Percentiles rank a stretch among this genome's conserved stretches.
Evolutionary conservation across 2,888 invertebrate species (phyloP).

Genomic region (Junonia oenone): DNA sequence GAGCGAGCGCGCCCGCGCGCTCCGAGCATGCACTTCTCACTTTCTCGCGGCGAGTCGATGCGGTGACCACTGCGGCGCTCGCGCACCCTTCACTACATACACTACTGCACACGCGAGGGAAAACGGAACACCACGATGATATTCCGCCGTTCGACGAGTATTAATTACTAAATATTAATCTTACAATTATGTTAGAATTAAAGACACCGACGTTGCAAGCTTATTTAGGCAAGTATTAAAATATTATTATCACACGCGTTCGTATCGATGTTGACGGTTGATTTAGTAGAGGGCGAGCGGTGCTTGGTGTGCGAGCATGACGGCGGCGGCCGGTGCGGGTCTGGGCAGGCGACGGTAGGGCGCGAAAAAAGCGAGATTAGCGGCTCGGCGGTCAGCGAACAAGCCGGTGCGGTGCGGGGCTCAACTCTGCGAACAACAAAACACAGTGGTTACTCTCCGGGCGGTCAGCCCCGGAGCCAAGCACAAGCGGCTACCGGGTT

Average conservation of each 20-base stretch:
- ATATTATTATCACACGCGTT: slow-evolving; percentile 76
- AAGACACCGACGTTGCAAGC: slow-evolving; percentile 78
- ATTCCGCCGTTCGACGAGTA: slow-evolving; percentile 43
- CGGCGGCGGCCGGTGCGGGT: slow-evolving; percentile 65
- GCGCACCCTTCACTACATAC: slow-evolving; percentile 60
- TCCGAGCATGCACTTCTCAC: slow-evolving; percentile 63
- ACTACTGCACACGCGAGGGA: slow-evolving; percentile 57
- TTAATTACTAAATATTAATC: slow-evolving; percentile 65
- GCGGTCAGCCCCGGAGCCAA: slow-evolving; percentile 71
- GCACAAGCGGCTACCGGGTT: slow-evolving; percentile 78
- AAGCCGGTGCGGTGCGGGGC: slow-evolving; percentile 78
- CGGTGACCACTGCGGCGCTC: slow-evolving; percentile 44
- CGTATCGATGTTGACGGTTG: slow-evolving; percentile 75
- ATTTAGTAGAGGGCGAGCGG: slow-evolving; percentile 77
- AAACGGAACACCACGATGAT: slow-evolving; percentile 45
- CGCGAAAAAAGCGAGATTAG: slow-evolving; percentile 78
- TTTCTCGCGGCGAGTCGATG: slow-evolving; percentile 41
- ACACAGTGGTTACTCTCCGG: slow-evolving; percentile 78
- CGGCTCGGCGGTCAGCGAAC: slow-evolving; percentile 78
- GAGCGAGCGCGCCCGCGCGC: slow-evolving; percentile 69
- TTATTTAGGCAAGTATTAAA: slow-evolving; percentile 76
- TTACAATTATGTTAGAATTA: slow-evolving; percentile 72
- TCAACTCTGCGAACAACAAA: slow-evolving; percentile 81
- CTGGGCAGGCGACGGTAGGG: slow-evolving; percentile 71
- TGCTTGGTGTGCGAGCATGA: slow-evolving; percentile 76